Conservation (phyloP, 2,113 vertebrate genomes). For the Megaceryle maxima region DNA sequence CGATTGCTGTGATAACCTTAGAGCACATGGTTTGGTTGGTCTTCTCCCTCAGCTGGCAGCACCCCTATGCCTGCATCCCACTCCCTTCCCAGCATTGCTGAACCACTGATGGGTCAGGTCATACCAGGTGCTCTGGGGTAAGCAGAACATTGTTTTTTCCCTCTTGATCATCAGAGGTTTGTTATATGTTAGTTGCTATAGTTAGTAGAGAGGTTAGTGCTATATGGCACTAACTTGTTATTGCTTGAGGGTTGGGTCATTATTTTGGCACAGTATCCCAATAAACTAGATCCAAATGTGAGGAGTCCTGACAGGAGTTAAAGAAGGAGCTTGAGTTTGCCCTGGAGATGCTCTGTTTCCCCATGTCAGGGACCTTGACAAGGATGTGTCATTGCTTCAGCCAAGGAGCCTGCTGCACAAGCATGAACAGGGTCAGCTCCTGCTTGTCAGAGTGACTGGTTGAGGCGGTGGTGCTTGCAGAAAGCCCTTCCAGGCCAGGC, state of each 20-base stretch:
- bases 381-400: neutral
- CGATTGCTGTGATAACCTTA: conserved; percentile 62
- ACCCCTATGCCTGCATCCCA: neutral
- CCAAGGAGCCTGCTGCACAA: neutral
- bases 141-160: neutral
- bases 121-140: neutral
- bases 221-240: neutral
- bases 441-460: fast-evolving
- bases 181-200: neutral
- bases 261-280: neutral
- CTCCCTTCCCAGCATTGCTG: neutral
- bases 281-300: neutral
- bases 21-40: conserved; percentile 13
- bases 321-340: neutral
- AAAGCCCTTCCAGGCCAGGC: neutral
- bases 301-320: neutral
- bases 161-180: fast-evolving
- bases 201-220: neutral
- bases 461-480: neutral
- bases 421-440: neutral
- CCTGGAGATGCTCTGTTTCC: neutral
- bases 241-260: neutral
- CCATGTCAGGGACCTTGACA: fast-evolving
- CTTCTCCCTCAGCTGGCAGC: neutral
- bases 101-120: neutral